Evolutionary conservation across 1,140 invertebrate genomes (phyloP), one percentile per base, ranked within the genome.

Genomic region (Bombyx mandarina): DNA sequence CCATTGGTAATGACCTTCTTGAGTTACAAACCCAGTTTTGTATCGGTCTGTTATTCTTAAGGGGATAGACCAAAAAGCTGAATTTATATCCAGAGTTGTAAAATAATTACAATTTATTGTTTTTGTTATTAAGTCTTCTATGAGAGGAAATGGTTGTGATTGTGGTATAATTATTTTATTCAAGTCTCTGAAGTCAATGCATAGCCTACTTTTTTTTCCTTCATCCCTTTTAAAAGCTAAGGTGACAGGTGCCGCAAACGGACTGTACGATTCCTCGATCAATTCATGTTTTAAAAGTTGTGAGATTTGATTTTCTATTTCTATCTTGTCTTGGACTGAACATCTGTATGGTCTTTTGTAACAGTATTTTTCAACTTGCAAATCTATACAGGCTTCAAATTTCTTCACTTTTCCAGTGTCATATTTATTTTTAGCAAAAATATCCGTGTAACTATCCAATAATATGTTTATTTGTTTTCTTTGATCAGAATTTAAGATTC

Each of bases 11-110:
- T 54, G 53, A 1, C 77, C 74, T 51, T 77, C 62, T 52, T 83
- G 77, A 54, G 73, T 77, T 18, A 86, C 67, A 67, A 86, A 79
- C 9, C 53, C 76, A 26, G 75, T 79, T 58, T 86, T 82, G 7
- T 71, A 7, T 61, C 75, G 73, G 57, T 84, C 61, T 56, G 44
- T 44, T 2, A 63, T 43, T 65, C 56, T 62, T 6, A 75, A 45
- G 3, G 71, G 70, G 42, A 75, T 72, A 9, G 69, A 69, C 10
- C 49, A 50, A 18, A 50, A 50, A 12, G 49, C 49, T 12, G 49
- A 50, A 22, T 50, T 52, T 52, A 52, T 52, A 42, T 52, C 50
- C 6, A 52, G 22, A 4, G 50, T 52, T 35, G 50, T 35, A 35
- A 52, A 52, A 9, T 18, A 52, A 35, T 7, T 52, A 52, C 50